A percentile compares a stretch with the other conserved stretches of the same genome.
phyloP scores from a whole-genome alignment of 2,888 invertebrate genomes.

The Drosophila pegasa region DNA sequence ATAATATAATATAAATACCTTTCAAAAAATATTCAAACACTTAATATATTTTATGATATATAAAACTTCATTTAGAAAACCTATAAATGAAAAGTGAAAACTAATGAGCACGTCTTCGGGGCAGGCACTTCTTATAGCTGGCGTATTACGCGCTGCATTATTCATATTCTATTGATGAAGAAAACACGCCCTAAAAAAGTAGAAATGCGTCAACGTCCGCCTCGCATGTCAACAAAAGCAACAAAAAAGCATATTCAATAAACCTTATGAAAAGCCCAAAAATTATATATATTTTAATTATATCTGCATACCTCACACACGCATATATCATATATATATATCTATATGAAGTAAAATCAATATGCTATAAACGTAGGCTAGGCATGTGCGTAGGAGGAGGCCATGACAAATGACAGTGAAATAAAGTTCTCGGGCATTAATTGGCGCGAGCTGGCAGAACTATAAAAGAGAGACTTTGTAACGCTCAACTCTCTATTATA shows the following conservation, averaged over 20 bases:
- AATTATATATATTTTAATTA: conserved; percentile 47
- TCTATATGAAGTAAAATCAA: conserved; percentile 42
- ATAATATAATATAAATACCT: background rate
- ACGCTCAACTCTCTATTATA: conserved; percentile 14
- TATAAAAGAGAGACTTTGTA: conserved; percentile 27
- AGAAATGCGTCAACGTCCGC: conserved; percentile 50
- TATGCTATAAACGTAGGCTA: conserved; percentile 51
- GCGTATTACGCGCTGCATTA: conserved; percentile 49
- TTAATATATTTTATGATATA: background rate
- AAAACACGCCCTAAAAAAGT: conserved; percentile 55
- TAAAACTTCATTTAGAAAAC: background rate
- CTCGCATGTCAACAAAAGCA: conserved; percentile 14
- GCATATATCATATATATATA: background rate
- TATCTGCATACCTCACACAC: conserved; percentile 22
- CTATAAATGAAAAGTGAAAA: conserved; percentile 63
- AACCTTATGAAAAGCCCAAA: conserved; percentile 58
- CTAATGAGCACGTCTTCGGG: conserved; percentile 17
- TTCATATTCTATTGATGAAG: conserved; percentile 47
- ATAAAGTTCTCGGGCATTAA: conserved; percentile 23
- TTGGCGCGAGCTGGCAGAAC: conserved; percentile 1
- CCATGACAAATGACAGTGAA: conserved; percentile 47
- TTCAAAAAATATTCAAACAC: background rate
- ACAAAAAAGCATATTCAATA: conserved; percentile 12
- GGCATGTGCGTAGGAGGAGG: conserved; percentile 44
- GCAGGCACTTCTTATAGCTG: background rate